Base-by-base conservation (phyloP, 2,113 vertebrate genomes). In the Notechis scutatus region DNA sequence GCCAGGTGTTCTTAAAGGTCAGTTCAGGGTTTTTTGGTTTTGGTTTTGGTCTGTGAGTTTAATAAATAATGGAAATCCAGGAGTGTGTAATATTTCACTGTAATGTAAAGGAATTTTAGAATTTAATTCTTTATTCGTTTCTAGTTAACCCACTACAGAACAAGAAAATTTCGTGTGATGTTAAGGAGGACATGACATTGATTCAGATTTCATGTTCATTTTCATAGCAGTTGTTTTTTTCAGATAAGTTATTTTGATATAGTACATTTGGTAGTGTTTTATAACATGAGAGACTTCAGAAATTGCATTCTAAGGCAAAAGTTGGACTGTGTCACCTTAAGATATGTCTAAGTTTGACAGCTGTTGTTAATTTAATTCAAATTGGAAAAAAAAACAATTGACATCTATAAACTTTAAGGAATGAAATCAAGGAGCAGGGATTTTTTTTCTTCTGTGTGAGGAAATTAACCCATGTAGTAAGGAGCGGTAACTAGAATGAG, bases 361-460 rank as follows among this genome's bases (percentile, higher is more conserved):
- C 4, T 92, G 55, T 86, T 87, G 94, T 54, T 54, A 34, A 29
- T 85, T 90, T 54, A 34, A 29, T 85, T 90, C 54, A 34, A 91
- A 87, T 92, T 92, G 55, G 94, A 93, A 55, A 95, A 96, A 94
- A 93, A 93, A 92, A 94, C 94, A 34, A 34, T 42, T 47, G 42
- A 69, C 4, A 54, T 50, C 34, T 1, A 54, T 21, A 50, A 5
- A 26, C 64, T 69, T 18, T 21, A 59, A n/a, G 59, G 23, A 61
- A 50, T 69, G 50, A 15, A 29, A 10, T 39, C 57, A 45, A 87
- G 21, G 5, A 39, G 1, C 45, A 52, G 29, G 74, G 23, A 14
- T 57, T 10, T 50, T 87, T 57, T 47, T 5, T 29, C 47, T 47
- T 47, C 15, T 29, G 5, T 86, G 23, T 59, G 34, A 10, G 5